A percentile compares a stretch with the other conserved stretches of the same genome.
Evolutionary conservation across 2,797 vertebrate genomes (phyloP).

Genomic region (Ptychobarbus kaznakovi): DNA sequence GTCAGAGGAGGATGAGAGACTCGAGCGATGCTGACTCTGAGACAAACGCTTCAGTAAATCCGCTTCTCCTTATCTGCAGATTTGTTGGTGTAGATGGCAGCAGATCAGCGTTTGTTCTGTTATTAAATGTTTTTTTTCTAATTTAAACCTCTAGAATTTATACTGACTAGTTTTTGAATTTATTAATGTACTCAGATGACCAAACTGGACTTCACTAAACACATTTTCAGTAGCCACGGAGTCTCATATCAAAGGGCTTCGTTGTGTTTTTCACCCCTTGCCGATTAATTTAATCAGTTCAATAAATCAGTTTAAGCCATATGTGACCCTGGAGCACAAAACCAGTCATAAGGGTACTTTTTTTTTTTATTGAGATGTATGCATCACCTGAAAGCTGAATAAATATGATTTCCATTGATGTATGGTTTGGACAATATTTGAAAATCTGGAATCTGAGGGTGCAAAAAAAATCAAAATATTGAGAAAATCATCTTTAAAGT

Average conservation of each 20-base stretch:
- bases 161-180: not conserved
- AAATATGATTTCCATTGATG: no score
- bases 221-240: not conserved
- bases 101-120: not conserved
- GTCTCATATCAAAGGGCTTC: conserved; percentile 43
- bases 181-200: conserved; percentile 13
- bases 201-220: conserved; percentile 6
- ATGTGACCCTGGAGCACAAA: not conserved
- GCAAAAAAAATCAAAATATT: no score
- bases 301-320: conserved; percentile 58
- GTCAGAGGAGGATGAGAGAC: not conserved
- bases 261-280: not conserved
- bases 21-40: not conserved
- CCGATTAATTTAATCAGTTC: conserved; percentile 22
- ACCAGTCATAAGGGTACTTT: no score
- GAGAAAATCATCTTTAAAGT: no score
- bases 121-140: not conserved
- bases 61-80: not conserved
- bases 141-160: not conserved
- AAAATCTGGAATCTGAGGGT: no score
- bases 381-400: no score
- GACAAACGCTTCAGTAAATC: not conserved
- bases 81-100: not conserved
- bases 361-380: no score
- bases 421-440: no score